Evolutionary conservation across 2,797 vertebrate species (phyloP), one percentile per base, ranked within the genome.

Genomic region (Clarias fuscus): DNA sequence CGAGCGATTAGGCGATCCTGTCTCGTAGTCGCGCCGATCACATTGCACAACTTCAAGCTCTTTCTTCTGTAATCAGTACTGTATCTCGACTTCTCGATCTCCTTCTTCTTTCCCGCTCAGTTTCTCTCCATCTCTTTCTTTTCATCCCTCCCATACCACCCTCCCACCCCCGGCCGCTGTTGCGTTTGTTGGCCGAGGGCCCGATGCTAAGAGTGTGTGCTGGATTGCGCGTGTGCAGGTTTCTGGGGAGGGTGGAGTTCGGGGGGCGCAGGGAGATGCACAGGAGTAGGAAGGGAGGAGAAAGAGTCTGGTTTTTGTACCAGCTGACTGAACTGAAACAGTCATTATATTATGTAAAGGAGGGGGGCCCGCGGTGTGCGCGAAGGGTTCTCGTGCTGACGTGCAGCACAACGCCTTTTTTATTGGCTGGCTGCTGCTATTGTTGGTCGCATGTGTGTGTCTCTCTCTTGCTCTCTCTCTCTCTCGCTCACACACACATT

Each of bases 311-410:
- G 91, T 92, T 93, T 92, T 91, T 93, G 91, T 92, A 93, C 93
- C 94, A 93, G 93, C 92, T 94, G 93, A 93, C 92, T 93, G 92
- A 93, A 93, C 92, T 93, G 92, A 93, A 94, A 93, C 92, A 93
- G 92, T 94, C 92, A 93, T 94, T 94, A 94, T 94, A 94, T 95
- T 94, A 94, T 95, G 94, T 94, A 95, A 95, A 95, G 93, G 59
- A 80, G 91, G 91, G 89, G 80, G 82, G 53, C 76, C 76, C 79
- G 68, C 30, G 81, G 82, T 48, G 81, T 82, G 84, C 30, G 88
- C 68, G 85, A 88, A 37, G 73, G 87, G 91, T 87, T 90, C 89
- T 89, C 89, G 87, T 88, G 88, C 88, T 93, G 93, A 94, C 92
- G 91, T 30, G 89, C 90, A 79, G 83, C 33, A 37, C 84, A 87